Percentiles rank a stretch among this genome's conserved stretches.
These are phyloP conservation scores for Camponotus vicinus DNA, from an alignment of 1,140 invertebrate species.

Conservation along the genomic window DNA sequence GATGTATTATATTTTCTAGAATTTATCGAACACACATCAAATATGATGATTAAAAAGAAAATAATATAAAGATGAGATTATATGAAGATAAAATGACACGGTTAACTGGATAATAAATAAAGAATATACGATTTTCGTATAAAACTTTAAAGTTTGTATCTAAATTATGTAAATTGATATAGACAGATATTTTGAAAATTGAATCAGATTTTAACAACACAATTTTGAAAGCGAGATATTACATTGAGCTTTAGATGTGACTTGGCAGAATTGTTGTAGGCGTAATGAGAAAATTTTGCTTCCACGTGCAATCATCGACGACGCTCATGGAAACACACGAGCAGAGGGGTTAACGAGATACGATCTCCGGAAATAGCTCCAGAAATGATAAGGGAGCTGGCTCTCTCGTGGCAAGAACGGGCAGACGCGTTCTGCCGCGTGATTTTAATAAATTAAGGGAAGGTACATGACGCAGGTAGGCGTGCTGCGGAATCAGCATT, in stretches of 20 bases:
- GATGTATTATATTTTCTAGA: conserved; percentile 8
- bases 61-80: not conserved
- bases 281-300: conserved; percentile 6
- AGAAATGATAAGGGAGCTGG: conserved; percentile 36
- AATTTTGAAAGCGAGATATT: conserved; percentile 4
- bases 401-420: not conserved
- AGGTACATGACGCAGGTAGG: conserved; percentile 63
- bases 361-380: conserved; percentile 56
- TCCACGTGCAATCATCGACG: conserved; percentile 25
- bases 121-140: not conserved
- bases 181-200: not conserved
- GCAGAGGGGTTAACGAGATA: conserved; percentile 46
- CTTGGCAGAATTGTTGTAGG: conserved; percentile 8
- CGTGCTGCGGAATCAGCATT: conserved; percentile 69
- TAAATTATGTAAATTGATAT: not conserved
- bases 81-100: not conserved
- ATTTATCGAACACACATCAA: conserved; percentile 4
- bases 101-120: not conserved
- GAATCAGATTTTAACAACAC: not conserved
- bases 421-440: conserved; percentile 35
- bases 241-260: not conserved
- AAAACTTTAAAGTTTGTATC: not conserved
- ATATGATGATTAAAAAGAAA: not conserved
- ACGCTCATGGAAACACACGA: conserved; percentile 23
- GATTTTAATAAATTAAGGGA: conserved; percentile 68